A percentile compares a stretch with the other conserved stretches of the same genome.
phyloP scores from a whole-genome alignment of 2,113 vertebrate genomes.

The Hemicordylus capensis region DNA sequence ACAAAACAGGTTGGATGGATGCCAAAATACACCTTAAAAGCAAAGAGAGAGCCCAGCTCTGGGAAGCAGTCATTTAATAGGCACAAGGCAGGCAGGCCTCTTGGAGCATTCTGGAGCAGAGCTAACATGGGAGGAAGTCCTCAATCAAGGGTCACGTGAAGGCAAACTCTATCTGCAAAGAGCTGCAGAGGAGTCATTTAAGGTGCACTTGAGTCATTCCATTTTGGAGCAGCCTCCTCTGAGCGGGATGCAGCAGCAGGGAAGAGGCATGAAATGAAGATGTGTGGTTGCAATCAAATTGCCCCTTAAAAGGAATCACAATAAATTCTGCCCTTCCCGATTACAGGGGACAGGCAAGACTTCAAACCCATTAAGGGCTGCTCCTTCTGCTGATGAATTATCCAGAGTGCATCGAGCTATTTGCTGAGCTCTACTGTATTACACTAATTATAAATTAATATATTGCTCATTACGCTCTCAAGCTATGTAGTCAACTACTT shows the following conservation, averaged over 20 bases:
- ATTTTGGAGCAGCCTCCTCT: background rate
- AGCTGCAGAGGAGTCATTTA: background rate
- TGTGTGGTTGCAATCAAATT: constrained; percentile 51
- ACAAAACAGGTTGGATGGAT: accelerated
- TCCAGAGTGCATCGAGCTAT: constrained; percentile 58
- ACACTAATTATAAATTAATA: constrained; percentile 75
- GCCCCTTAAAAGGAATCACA: constrained; percentile 57
- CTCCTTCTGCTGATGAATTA: constrained; percentile 66
- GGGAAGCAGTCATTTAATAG: background rate
- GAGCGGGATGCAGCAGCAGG: background rate
- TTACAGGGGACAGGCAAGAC: constrained; percentile 57
- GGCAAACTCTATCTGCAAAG: background rate
- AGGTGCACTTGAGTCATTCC: accelerated
- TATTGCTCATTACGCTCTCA: constrained; percentile 70
- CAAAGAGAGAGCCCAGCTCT: background rate
- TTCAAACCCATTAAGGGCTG: constrained; percentile 63
- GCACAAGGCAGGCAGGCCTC: background rate
- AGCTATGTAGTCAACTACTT: constrained; percentile 61
- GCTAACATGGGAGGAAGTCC: background rate
- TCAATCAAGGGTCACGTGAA: background rate
- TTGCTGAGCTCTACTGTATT: constrained; percentile 64
- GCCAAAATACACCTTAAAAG: background rate
- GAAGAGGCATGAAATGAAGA: constrained; percentile 33
- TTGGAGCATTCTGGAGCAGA: background rate
- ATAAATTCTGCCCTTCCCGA: constrained; percentile 62